These are phyloP conservation scores for Litocranius walleri DNA, from an alignment of 2,113 vertebrate species.

Conservation along the genomic window DNA sequence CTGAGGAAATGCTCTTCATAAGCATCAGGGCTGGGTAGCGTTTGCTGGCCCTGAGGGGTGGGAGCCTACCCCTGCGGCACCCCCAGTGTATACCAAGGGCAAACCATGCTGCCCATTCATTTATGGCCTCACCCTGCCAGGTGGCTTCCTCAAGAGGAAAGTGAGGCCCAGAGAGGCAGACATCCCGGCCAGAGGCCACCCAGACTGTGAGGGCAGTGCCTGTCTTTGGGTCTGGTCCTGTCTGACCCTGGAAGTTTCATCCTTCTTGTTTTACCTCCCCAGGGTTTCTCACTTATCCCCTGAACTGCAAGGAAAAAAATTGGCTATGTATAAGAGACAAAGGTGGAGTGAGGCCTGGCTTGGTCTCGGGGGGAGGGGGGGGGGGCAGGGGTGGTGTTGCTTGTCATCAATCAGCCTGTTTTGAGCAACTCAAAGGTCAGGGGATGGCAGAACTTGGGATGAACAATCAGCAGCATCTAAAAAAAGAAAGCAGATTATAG, in stretches of 20 bases:
- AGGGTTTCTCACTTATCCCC: neutral
- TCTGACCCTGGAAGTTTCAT: no score
- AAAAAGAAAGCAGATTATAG: slow-evolving; percentile 25
- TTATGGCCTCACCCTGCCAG: neutral
- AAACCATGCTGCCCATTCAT: neutral
- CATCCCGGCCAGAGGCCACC: neutral
- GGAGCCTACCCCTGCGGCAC: neutral
- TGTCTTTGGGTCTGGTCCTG: neutral
- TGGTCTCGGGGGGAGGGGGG: neutral
- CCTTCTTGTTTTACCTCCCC: neutral
- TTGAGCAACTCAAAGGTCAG: slow-evolving; percentile 20
- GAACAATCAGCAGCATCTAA: slow-evolving; percentile 47
- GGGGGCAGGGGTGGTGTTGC: no score
- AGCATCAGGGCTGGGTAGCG: neutral
- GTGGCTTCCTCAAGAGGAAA: neutral
- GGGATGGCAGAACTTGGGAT: slow-evolving; percentile 30
- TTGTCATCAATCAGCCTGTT: slow-evolving; percentile 26
- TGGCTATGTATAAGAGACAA: neutral
- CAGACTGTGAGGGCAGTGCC: neutral
- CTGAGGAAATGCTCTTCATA: neutral
- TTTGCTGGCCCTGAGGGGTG: fast-evolving
- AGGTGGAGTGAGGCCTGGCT: neutral
- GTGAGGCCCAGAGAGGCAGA: neutral
- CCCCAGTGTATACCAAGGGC: no score
- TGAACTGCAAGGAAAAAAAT: neutral